Percentiles rank a stretch among this genome's conserved stretches.
Conservation (phyloP, 1,140 invertebrate species). For the honey bee (Apis mellifera) region Amel_HAv3.1 CM009934.2:6793501-6794000, state of each 20-base stretch:
- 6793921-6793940: constrained; percentile 50
- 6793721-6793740: neutral
- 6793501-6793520: no score
- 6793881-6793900: constrained; percentile 54
- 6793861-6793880: constrained; percentile 62
- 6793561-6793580: no score
- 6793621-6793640: neutral
- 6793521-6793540: neutral
- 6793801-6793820: constrained; percentile 32
- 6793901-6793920: constrained; percentile 59
- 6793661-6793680: constrained; percentile 8
- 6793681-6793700: neutral
- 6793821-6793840: constrained; percentile 67
- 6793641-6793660: neutral
- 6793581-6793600: neutral
- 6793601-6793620: neutral
- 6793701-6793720: neutral
- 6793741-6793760: constrained; percentile 24
- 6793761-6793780: constrained; percentile 40
- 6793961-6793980: constrained; percentile 41
- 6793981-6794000: constrained; percentile 37
- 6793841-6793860: constrained; percentile 73
- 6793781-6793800: constrained; percentile 45
- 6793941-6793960: constrained; percentile 23
- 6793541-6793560: neutral